These are phyloP conservation scores for Agonopterix heracliana DNA, from an alignment of 2,888 invertebrate genomes.

Conservation along the genomic window DNA sequence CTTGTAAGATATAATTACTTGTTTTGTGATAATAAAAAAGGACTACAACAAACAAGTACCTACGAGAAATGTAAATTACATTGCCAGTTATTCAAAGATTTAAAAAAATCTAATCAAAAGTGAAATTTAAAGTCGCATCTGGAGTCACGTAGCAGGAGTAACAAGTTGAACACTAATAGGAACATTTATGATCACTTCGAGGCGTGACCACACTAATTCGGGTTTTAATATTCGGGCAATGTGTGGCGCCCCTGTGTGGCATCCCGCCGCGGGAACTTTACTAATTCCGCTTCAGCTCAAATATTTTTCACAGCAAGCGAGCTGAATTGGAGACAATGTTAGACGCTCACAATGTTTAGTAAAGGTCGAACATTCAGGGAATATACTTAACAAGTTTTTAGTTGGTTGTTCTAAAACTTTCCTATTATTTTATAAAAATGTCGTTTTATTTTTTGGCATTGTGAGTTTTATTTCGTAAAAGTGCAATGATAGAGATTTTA, in stretches of 20 bases:
- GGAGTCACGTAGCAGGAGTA: conserved; percentile 31
- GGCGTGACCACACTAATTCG: conserved; percentile 55
- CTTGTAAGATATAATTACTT: no score
- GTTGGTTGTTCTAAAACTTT: conserved; percentile 29
- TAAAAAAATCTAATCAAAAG: conserved; percentile 8
- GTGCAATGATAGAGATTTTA: no score
- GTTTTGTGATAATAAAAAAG: no score
- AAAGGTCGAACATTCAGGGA: conserved; percentile 31
- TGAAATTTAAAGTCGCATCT: conserved; percentile 17
- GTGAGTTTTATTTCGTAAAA: no score
- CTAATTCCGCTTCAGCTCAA: conserved; percentile 41
- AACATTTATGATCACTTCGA: conserved; percentile 53
- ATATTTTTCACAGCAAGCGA: conserved; percentile 53
- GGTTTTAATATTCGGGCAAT: conserved; percentile 65
- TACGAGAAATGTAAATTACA: no score
- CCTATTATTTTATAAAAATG: neutral
- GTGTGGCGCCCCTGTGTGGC: conserved; percentile 40
- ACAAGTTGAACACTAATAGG: conserved; percentile 46
- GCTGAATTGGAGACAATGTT: conserved; percentile 51
- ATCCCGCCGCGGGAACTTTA: conserved; percentile 40
- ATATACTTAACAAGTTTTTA: conserved; percentile 40
- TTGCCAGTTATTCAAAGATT: no score
- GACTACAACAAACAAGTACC: no score
- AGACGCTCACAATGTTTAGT: conserved; percentile 50
- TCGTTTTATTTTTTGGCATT: no score